Base-by-base conservation (phyloP, 2,888 invertebrate species). In the Spodoptera picta region DNA sequence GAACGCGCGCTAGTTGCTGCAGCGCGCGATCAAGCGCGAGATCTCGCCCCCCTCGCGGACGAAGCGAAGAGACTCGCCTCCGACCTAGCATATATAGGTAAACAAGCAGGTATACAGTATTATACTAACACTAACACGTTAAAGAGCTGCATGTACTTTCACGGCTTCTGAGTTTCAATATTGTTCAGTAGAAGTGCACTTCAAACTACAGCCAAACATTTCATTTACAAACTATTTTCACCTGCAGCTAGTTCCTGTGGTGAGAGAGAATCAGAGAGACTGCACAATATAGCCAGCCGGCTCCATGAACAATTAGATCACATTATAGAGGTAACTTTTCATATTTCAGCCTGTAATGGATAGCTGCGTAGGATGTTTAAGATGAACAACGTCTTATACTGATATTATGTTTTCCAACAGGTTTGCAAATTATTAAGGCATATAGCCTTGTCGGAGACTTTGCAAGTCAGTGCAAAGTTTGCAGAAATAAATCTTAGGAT, bases 291-390 rank as follows among this genome's bases (percentile, higher is more conserved):
- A 90, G 97, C 98, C 83, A 98, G 98, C 94, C 97, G 97, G 92
- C 99, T 99, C 91, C 97, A 98, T 89, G 99, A 99, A 93, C 98
- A 99, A 93, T 97, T 99, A 88, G 99, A 99, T 94, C 99, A 99
- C 92, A 97, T 99, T 87, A 97, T 99, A 91, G 99, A 99, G 96
- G 99, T 99, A 86, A 83, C 83, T 83, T 62, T n/a, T 51, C 58
- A n/a, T 46, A 42, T 45, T 19, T 42, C 69, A 46, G 44, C 14
- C 41, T 41, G 23, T 42, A 23, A 52, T 48, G n/a, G 24, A 19
- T 42, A 52, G 36, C 36, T 9, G 36, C 36, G 4, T 6, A 10
- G 19, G 50, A 43, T 31, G 11, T 7, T 5, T 53, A 53, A 24
- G 47, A 49, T 60, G 4, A n/a, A 31, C 41, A 12, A 41, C 31